Conservation (phyloP, 1,140 invertebrate species). For the Tetraneura akinire region DNA sequence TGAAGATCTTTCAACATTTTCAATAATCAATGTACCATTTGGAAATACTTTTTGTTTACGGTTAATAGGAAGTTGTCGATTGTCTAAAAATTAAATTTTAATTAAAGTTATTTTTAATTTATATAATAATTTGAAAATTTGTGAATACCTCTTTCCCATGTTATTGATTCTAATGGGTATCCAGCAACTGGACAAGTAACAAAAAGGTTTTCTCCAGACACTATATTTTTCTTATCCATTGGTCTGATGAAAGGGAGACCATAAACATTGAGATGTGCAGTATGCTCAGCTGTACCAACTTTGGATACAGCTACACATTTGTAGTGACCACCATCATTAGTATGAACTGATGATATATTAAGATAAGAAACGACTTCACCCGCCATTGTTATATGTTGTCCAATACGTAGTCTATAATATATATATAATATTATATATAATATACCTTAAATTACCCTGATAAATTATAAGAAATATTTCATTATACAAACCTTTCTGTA, state of each 20-base stretch:
- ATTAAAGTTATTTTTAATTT: background rate
- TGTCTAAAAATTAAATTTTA: constrained; percentile 60
- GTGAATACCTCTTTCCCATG: constrained; percentile 84
- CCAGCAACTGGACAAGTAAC: constrained; percentile 92
- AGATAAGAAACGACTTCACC: constrained; percentile 92
- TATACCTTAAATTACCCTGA: background rate
- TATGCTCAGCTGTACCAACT: constrained; percentile 84
- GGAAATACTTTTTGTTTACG: constrained; percentile 91
- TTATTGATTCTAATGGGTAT: constrained; percentile 89
- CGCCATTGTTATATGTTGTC: constrained; percentile 82
- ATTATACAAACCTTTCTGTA: constrained; percentile 66
- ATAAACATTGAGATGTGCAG: constrained; percentile 87
- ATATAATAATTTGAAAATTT: constrained; percentile 5
- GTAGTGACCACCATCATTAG: constrained; percentile 91
- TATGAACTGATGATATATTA: constrained; percentile 88
- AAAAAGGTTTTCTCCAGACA: constrained; percentile 84
- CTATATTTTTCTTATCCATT: constrained; percentile 93
- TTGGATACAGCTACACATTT: constrained; percentile 89
- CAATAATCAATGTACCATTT: constrained; percentile 90
- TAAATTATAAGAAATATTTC: background rate
- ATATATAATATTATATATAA: background rate
- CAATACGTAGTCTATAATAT: constrained; percentile 72
- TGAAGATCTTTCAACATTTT: constrained; percentile 86
- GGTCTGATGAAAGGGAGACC: constrained; percentile 85
- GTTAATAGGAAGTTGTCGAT: constrained; percentile 84